Conservation (phyloP, 2,797 vertebrate species). For the Xiphophorus birchmanni region DNA sequence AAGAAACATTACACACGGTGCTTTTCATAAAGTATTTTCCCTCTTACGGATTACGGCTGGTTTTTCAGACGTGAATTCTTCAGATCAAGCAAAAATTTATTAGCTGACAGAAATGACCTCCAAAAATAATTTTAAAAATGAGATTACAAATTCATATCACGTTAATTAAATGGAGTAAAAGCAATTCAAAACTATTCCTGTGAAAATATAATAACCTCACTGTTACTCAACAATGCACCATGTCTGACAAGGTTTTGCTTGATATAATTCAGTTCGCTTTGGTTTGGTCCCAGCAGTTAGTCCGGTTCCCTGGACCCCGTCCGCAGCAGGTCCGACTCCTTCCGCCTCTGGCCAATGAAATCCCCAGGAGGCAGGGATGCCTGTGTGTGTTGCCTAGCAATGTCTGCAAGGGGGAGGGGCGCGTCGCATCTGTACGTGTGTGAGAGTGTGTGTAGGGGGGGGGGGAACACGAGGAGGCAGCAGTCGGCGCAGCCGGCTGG, state of each 20-base stretch:
- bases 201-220: too few species aligned
- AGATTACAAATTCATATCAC: background rate
- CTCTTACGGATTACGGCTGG: background rate
- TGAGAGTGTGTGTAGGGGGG: background rate
- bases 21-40: background rate
- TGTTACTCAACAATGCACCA: too few species aligned
- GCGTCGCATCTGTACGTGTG: slow-evolving; percentile 19
- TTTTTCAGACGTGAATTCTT: background rate
- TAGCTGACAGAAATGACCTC: background rate
- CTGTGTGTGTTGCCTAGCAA: slow-evolving; percentile 92
- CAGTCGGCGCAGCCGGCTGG: slow-evolving; percentile 80
- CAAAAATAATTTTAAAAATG: background rate
- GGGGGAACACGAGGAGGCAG: slow-evolving; percentile 77
- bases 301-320: background rate
- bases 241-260: background rate
- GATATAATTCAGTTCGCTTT: background rate
- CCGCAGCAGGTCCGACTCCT: slow-evolving; percentile 64
- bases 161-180: background rate
- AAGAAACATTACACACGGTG: background rate
- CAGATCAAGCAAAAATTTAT: background rate
- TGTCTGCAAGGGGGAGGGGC: slow-evolving; percentile 52
- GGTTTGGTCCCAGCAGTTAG: slow-evolving; percentile 18
- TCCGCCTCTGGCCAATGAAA: slow-evolving; percentile 84
- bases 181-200: background rate
- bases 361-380: slow-evolving; percentile 81